Percentiles rank a stretch among this genome's conserved stretches.
These are phyloP conservation scores for Tribolium castaneum DNA, from an alignment of 1,140 invertebrate genomes.

Conservation along the genomic window DNA sequence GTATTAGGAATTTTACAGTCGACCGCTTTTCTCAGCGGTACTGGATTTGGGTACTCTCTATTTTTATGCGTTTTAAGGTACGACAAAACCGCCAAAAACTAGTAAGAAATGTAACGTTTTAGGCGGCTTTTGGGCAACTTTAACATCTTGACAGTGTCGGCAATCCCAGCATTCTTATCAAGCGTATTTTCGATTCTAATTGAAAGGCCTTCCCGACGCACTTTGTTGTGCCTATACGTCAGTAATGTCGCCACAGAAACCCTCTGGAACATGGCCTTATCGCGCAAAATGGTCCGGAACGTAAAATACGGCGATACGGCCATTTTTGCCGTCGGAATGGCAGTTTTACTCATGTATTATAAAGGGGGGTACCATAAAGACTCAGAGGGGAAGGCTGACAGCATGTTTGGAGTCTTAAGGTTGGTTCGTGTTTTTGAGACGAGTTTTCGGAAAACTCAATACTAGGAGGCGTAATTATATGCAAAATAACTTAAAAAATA, in stretches of 20 bases:
- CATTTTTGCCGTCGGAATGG: slow-evolving; percentile 73
- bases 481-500: too few relatives aligned
- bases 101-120: slow-evolving; percentile 52
- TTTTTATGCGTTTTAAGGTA: slow-evolving; percentile 77
- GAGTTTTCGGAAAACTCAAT: too few relatives aligned
- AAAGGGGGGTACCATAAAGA: slow-evolving; percentile 65
- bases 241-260: slow-evolving; percentile 86
- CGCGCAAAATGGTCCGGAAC: slow-evolving; percentile 71
- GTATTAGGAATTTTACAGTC: slow-evolving; percentile 79
- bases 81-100: neutral
- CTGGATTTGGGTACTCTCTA: slow-evolving; percentile 77
- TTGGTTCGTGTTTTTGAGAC: slow-evolving; percentile 52
- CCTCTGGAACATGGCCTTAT: slow-evolving; percentile 78
- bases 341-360: slow-evolving; percentile 71
- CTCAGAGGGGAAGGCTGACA: slow-evolving; percentile 66
- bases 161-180: slow-evolving; percentile 77
- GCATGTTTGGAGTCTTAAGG: slow-evolving; percentile 75
- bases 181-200: slow-evolving; percentile 79
- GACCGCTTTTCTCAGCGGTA: slow-evolving; percentile 79
- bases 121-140: slow-evolving; percentile 76
- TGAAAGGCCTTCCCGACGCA: slow-evolving; percentile 78
- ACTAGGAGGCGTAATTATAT: too few relatives aligned
- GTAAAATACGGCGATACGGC: slow-evolving; percentile 75
- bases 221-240: slow-evolving; percentile 80
- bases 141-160: slow-evolving; percentile 76